Evolutionary conservation across 2,113 vertebrate species (phyloP).

Genomic region (Nothobranchius kuhntae): DNA sequence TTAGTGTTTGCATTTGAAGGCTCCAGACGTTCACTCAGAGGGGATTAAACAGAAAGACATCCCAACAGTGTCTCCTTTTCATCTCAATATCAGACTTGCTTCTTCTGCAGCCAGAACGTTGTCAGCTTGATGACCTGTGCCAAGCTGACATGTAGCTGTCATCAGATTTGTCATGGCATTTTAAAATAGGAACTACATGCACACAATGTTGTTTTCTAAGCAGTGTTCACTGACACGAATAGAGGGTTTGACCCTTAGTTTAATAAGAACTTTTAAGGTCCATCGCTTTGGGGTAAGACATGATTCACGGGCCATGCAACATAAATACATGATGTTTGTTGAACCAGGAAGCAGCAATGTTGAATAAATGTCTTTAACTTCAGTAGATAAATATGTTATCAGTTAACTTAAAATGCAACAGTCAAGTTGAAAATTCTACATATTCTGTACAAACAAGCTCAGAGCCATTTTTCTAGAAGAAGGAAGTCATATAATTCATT

Average conservation of each 20-base stretch:
- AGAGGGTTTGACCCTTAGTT: slow-evolving; percentile 30
- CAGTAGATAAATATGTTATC: slow-evolving; percentile 14
- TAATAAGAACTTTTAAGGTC: slow-evolving; percentile 37
- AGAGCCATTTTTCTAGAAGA: background rate
- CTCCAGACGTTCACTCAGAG: slow-evolving; percentile 17
- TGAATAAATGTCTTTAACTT: slow-evolving; percentile 24
- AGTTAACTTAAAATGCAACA: slow-evolving; percentile 5
- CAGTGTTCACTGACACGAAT: slow-evolving; percentile 35
- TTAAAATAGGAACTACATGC: slow-evolving; percentile 18
- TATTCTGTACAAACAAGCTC: background rate
- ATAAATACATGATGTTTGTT: slow-evolving; percentile 26
- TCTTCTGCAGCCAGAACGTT: slow-evolving; percentile 51
- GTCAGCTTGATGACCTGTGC: slow-evolving; percentile 59
- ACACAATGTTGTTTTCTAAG: slow-evolving; percentile 18
- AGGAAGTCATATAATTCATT: slow-evolving; percentile 14
- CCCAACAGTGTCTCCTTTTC: slow-evolving; percentile 49
- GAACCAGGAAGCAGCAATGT: slow-evolving; percentile 9
- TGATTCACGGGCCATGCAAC: slow-evolving; percentile 31
- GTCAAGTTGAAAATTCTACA: slow-evolving; percentile 5
- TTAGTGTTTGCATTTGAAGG: slow-evolving; percentile 26
- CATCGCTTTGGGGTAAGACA: slow-evolving; percentile 20
- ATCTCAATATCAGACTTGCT: slow-evolving; percentile 8
- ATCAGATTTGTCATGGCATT: slow-evolving; percentile 43
- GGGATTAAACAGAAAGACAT: slow-evolving; percentile 45
- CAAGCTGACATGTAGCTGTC: slow-evolving; percentile 50